Evolutionary conservation across 2,888 invertebrate genomes (phyloP).

Genomic region (Sicus ferrugineus): DNA sequence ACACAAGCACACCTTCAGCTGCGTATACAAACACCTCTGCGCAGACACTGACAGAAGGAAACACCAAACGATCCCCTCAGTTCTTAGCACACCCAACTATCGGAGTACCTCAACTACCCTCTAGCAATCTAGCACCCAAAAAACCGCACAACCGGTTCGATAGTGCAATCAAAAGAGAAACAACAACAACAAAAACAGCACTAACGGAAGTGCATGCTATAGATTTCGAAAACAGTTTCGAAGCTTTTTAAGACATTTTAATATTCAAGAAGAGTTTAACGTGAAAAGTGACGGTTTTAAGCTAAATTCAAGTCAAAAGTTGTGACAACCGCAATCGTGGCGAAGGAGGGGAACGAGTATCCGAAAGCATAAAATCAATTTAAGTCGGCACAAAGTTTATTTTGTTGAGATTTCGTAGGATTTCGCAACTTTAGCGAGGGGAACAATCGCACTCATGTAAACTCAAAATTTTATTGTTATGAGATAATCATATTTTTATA

Average conservation of each 20-base stretch:
- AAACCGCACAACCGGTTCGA: constrained; percentile 22
- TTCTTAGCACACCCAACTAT: not conserved
- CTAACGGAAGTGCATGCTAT: not conserved
- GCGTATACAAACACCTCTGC: not conserved
- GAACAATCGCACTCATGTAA: not conserved
- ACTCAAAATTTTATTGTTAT: no score
- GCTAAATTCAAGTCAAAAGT: constrained; percentile 10
- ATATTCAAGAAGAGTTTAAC: not conserved
- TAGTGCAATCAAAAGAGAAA: constrained; percentile 24
- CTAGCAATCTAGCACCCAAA: not conserved
- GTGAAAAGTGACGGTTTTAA: not conserved
- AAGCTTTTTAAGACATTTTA: constrained; percentile 11
- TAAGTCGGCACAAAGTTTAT: constrained; percentile 1
- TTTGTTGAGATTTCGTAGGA: not conserved
- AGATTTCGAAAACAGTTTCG: constrained; percentile 10
- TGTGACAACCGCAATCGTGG: constrained; percentile 20
- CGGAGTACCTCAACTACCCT: no score
- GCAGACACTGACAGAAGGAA: not conserved
- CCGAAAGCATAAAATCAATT: constrained; percentile 27
- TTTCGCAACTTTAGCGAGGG: not conserved
- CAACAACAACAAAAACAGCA: constrained; percentile 5
- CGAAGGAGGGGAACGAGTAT: not conserved
- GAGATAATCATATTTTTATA: no score
- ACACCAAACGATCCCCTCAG: not conserved
- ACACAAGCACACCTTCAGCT: not conserved